Evolutionary conservation across 2,113 vertebrate species (phyloP).

Genomic region (Oncorhynchus nerka): DNA sequence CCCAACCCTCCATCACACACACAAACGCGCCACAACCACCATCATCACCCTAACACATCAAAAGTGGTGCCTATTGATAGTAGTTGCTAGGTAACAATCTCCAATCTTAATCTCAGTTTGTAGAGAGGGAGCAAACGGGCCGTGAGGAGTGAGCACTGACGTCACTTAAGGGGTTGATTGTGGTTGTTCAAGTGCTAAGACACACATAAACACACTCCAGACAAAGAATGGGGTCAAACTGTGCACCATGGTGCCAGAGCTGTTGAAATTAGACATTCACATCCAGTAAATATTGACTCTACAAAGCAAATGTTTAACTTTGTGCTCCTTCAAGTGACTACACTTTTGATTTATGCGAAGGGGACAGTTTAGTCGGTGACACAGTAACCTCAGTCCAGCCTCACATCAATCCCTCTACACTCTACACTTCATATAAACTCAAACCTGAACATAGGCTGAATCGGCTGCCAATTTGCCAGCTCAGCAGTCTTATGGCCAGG

Average conservation of each 20-base stretch:
- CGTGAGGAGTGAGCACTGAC: conserved; percentile 30
- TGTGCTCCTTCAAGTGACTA: conserved; percentile 41
- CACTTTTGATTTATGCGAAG: conserved; percentile 27
- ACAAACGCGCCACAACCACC: no score
- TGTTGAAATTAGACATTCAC: conserved; percentile 59
- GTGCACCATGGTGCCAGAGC: conserved; percentile 19
- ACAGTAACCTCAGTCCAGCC: conserved; percentile 46
- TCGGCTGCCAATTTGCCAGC: conserved; percentile 41
- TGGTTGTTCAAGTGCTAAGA: conserved; percentile 29
- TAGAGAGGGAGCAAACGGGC: conserved; percentile 33
- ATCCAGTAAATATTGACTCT: conserved; percentile 70
- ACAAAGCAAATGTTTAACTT: conserved; percentile 58
- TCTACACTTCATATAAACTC: conserved; percentile 38
- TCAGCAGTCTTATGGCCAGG: conserved; percentile 35
- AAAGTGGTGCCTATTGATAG: conserved; percentile 37
- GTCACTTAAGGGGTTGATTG: conserved; percentile 47
- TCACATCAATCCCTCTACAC: conserved; percentile 8
- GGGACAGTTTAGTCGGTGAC: conserved; percentile 20
- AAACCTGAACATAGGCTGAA: conserved; percentile 34
- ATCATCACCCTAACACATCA: background rate
- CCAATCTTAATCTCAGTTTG: conserved; percentile 41
- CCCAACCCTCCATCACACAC: no score
- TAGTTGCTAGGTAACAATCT: conserved; percentile 58
- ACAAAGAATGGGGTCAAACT: conserved; percentile 39
- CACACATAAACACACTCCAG: conserved; percentile 50